phyloP scores from a whole-genome alignment of 2,797 vertebrate species.

The Pempheris klunzingeri region DNA sequence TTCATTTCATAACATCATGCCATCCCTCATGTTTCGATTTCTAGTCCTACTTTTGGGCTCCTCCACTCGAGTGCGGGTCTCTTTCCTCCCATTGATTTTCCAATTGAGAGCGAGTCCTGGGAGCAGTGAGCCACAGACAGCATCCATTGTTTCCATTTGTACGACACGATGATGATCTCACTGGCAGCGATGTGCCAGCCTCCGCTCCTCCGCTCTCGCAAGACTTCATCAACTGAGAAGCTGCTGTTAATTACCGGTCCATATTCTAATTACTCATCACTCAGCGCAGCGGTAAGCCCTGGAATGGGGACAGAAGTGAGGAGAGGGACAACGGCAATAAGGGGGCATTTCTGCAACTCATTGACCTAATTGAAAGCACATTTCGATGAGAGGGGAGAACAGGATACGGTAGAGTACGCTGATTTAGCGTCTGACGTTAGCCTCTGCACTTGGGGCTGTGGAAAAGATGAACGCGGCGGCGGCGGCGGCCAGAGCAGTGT shows the following conservation, averaged over 20 bases:
- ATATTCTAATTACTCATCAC: constrained; percentile 79
- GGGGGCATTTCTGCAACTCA: constrained; percentile 51
- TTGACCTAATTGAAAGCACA: constrained; percentile 68
- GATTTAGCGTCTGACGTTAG: constrained; percentile 40
- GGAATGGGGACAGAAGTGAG: constrained; percentile 45
- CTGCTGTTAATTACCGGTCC: constrained; percentile 83
- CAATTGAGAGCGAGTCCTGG: constrained; percentile 58
- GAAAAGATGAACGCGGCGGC: constrained; percentile 37
- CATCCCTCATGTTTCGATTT: constrained; percentile 68
- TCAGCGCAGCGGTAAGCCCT: constrained; percentile 19
- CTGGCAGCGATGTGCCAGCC: constrained; percentile 59
- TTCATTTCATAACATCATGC: constrained; percentile 76
- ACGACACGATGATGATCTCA: constrained; percentile 71
- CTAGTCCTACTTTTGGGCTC: constrained; percentile 60
- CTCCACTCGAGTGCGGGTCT: constrained; percentile 61
- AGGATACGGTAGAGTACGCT: constrained; percentile 52
- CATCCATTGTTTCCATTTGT: constrained; percentile 75
- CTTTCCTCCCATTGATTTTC: constrained; percentile 76
- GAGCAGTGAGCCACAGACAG: constrained; percentile 60
- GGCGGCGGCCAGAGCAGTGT: constrained; percentile 11
- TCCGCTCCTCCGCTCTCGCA: constrained; percentile 38
- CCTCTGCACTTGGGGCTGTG: constrained; percentile 15
- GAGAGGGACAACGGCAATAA: constrained; percentile 38
- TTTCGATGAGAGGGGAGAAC: constrained; percentile 64
- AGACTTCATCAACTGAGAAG: constrained; percentile 79